Conservation (phyloP, 2,888 invertebrate species). For the Drosophila koepferae region DNA sequence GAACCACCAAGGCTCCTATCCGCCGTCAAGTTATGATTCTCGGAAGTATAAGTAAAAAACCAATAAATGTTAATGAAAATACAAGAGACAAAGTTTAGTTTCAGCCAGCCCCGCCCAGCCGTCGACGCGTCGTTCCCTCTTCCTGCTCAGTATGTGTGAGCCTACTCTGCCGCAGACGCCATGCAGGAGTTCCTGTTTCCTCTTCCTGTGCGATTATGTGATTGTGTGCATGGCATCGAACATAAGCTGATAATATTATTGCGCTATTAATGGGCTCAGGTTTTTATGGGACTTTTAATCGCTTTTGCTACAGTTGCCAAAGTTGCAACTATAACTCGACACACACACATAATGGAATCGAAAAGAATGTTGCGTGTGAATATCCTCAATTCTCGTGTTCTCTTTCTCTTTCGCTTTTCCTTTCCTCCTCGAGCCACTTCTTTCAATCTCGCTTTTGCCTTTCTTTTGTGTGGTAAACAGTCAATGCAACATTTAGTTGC, state of each 20-base stretch:
- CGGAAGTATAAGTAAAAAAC: slow-evolving; percentile 74
- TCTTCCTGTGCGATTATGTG: slow-evolving; percentile 26
- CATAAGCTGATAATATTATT: slow-evolving; percentile 81
- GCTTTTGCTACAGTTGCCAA: slow-evolving; percentile 79
- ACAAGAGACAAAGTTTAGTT: slow-evolving; percentile 79
- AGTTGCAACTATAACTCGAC: slow-evolving; percentile 77
- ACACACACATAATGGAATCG: slow-evolving; percentile 17
- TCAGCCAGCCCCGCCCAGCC: not conserved
- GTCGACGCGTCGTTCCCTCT: not conserved
- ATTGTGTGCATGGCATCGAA: slow-evolving; percentile 70
- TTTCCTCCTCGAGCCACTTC: not conserved
- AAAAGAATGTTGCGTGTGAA: slow-evolving; percentile 62
- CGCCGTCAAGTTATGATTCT: slow-evolving; percentile 59
- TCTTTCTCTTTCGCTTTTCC: not conserved
- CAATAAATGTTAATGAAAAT: slow-evolving; percentile 83
- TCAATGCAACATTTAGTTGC: slow-evolving; percentile 72
- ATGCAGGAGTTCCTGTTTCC: slow-evolving; percentile 25
- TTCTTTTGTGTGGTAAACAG: slow-evolving; percentile 51
- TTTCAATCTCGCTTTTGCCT: not conserved
- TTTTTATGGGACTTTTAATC: slow-evolving; percentile 82
- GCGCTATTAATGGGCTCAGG: slow-evolving; percentile 79
- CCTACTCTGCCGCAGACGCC: slow-evolving; percentile 25
- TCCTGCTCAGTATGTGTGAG: slow-evolving; percentile 31
- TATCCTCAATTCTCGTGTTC: slow-evolving; percentile 8
- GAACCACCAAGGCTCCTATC: not conserved